These are phyloP conservation scores for Crotophaga sulcirostris DNA, from an alignment of 2,113 vertebrate genomes.

Conservation along the genomic window DNA sequence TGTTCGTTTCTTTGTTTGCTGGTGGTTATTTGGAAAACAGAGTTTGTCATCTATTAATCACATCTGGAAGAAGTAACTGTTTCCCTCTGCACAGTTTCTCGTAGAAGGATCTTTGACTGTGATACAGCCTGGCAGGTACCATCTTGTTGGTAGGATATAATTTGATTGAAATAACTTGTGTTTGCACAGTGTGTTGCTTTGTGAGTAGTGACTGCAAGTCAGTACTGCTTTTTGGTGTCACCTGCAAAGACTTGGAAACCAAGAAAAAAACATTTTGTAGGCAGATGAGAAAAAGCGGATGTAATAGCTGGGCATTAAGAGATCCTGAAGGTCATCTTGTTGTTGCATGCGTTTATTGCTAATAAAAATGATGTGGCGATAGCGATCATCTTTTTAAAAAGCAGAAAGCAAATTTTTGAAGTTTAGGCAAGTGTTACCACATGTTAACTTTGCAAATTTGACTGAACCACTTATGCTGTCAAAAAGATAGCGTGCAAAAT, in stretches of 20 bases:
- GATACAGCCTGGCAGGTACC: background rate
- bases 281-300: background rate
- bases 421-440: conserved; percentile 15
- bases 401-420: background rate
- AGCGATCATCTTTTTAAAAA: background rate
- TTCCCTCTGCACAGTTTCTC: background rate
- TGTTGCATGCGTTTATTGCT: background rate
- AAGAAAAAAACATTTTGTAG: background rate
- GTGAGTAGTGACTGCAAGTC: background rate
- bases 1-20: background rate
- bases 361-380: background rate
- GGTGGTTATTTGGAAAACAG: background rate
- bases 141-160: background rate
- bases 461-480: conserved; percentile 23
- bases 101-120: background rate
- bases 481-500: conserved; percentile 11
- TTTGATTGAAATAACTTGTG: background rate
- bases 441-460: conserved; percentile 31
- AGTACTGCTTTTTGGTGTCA: background rate
- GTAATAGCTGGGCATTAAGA: background rate
- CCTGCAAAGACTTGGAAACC: background rate
- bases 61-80: background rate
- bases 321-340: background rate
- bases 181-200: background rate
- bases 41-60: background rate